Conservation (phyloP, 2,888 invertebrate species). For the Tenthredo mesomela region DNA sequence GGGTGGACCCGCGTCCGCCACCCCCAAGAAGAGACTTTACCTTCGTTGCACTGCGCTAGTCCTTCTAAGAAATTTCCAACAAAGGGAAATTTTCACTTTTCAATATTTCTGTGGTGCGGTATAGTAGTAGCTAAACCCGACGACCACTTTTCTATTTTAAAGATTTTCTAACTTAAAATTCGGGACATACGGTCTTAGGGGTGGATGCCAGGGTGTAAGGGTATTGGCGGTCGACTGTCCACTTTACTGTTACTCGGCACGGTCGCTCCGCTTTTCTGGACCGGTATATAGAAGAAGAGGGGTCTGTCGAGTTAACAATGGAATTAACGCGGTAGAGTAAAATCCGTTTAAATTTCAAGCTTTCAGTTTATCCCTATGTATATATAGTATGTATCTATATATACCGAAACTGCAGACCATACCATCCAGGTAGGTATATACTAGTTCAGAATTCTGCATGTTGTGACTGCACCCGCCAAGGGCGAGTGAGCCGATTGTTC, state of each 20-base stretch:
- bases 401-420: background rate
- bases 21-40: constrained; percentile 4
- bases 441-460: constrained; percentile 29
- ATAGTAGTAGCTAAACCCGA: background rate
- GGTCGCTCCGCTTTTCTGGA: constrained; percentile 27
- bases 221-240: constrained; percentile 48
- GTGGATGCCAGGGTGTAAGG: background rate
- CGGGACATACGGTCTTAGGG: background rate
- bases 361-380: constrained; percentile 36
- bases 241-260: constrained; percentile 62
- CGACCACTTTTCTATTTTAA: constrained; percentile 19
- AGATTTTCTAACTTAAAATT: constrained; percentile 9
- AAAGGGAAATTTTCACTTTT: constrained; percentile 51
- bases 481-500: constrained; percentile 40
- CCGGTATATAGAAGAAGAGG: background rate
- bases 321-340: constrained; percentile 70
- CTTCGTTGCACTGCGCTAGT: background rate
- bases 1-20: constrained; percentile 4
- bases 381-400: background rate
- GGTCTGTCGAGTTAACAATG: constrained; percentile 64
- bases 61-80: constrained; percentile 40
- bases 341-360: constrained; percentile 71
- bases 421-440: background rate
- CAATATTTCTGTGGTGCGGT: constrained; percentile 32
- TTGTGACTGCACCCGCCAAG: constrained; percentile 44